These are phyloP conservation scores for Tribolium madens DNA, from an alignment of 1,140 invertebrate species.

Conservation along the genomic window DNA sequence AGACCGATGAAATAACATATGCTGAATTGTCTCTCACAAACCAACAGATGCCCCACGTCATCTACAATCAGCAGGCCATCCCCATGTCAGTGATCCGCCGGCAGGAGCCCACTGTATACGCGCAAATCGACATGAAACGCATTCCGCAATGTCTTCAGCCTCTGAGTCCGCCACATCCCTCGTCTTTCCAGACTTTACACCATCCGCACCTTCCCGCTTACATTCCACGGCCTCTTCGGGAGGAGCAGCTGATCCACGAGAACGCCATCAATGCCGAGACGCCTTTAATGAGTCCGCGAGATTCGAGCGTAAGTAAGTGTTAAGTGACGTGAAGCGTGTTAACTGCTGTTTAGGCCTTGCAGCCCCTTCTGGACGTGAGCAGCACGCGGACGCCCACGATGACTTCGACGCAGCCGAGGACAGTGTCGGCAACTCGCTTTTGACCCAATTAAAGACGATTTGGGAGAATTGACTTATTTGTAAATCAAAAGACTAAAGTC, in stretches of 20 bases:
- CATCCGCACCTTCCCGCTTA: constrained; percentile 63
- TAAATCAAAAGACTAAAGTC: constrained; percentile 50
- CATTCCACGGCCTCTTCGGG: constrained; percentile 59
- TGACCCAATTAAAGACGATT: constrained; percentile 63
- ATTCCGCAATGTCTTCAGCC: constrained; percentile 58
- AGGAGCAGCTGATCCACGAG: constrained; percentile 61
- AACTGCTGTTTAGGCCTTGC: constrained; percentile 57
- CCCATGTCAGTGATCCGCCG: constrained; percentile 63
- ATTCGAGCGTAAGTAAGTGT: constrained; percentile 59
- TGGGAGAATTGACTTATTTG: constrained; percentile 59
- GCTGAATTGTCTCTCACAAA: constrained; percentile 68
- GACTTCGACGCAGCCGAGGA: constrained; percentile 61
- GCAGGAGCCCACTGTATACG: constrained; percentile 67
- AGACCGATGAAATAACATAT: constrained; percentile 68
- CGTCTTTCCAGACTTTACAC: constrained; percentile 61
- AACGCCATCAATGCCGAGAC: constrained; percentile 62
- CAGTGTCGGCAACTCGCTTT: constrained; percentile 64
- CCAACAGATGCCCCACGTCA: constrained; percentile 64
- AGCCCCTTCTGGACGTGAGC: constrained; percentile 60
- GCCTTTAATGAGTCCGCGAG: constrained; percentile 60
- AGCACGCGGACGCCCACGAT: constrained; percentile 57
- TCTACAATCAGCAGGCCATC: constrained; percentile 64
- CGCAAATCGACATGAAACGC: constrained; percentile 67
- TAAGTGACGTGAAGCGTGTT: not conserved
- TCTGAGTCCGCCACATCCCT: constrained; percentile 60